phyloP scores from a whole-genome alignment of 1,140 invertebrate genomes.

The Gyrodactylus bullatarudis region DNA sequence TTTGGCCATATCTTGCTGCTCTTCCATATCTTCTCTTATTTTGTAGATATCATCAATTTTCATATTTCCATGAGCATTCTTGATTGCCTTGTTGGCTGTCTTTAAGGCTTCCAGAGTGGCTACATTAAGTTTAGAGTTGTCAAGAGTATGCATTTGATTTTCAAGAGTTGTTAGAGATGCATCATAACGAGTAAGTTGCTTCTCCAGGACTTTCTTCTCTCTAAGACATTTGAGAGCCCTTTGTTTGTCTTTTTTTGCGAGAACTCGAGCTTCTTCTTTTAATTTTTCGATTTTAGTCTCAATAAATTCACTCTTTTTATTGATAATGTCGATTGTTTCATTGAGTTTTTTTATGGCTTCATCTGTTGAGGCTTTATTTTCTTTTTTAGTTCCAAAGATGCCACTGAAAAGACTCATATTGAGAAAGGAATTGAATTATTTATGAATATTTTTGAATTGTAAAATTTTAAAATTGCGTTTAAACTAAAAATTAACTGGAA shows the following conservation, averaged over 20 bases:
- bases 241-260: not conserved
- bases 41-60: not conserved
- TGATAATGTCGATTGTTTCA: not conserved
- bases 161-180: not conserved
- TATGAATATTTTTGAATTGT: no score
- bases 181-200: not conserved
- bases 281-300: not conserved
- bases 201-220: not conserved
- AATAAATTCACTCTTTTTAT: not conserved
- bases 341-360: not conserved
- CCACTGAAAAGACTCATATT: not conserved
- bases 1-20: not conserved
- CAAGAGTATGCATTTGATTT: not conserved
- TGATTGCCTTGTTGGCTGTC: not conserved
- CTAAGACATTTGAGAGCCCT: not conserved
- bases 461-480: no score
- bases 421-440: no score
- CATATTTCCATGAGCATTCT: not conserved
- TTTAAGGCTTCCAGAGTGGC: not conserved
- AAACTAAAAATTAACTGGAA: no score
- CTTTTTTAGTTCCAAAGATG: not conserved
- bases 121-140: not conserved
- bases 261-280: not conserved
- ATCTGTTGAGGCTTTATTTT: not conserved
- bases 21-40: not conserved